Evolutionary conservation across 2,113 vertebrate species (phyloP), one percentile per base, ranked within the genome.

Genomic region (Poeciliopsis turrubarensis): DNA sequence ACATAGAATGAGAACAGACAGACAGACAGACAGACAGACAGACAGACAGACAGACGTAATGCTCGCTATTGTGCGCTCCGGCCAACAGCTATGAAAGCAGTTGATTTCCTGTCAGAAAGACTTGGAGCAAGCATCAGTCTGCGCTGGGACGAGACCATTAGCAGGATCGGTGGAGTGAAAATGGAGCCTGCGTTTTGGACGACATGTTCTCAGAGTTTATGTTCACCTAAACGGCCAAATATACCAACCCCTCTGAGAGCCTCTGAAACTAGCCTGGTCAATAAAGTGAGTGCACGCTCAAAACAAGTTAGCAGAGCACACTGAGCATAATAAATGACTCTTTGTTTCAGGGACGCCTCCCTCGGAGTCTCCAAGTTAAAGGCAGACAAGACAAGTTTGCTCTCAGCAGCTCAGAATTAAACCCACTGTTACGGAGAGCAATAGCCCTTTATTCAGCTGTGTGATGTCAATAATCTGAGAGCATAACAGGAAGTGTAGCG

Each of bases 81-180:
- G 83, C 84, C 91, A 89, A 92, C 89, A 86, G 82, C 81, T 78
- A 79, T 86, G 86, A 73, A 86, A 89, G 89, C 72, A 70, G 89
- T 92, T 89, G 92, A 93, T 90, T 92, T 93, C 86, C 91, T 92
- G 90, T 94, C 92, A 91, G 68, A 86, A 44, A 25, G 78, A 89
- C 86, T 92, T 75, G 84, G 66, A 86, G 69, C 74, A 68, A 31
- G 72, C 66, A 72, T 92, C 91, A 92, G 64, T 92, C 89, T 80
- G 62, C 77, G 60, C 37, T n/a, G 73, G 87, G 80, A 87, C 75
- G n/a, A 85, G 77, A 87, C 86, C 87, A 88, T 91, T 91, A 93
- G 79, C 83, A 62, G 78, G 86, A 86, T 79, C 80, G 90, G 41
- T 86, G 82, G 75, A 93, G 89, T 91, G 90, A 87, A 90, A 90